Evolutionary conservation across 2,113 vertebrate species (phyloP), one percentile per base, ranked within the genome.

Genomic region (Zosterops hypoxanthus): DNA sequence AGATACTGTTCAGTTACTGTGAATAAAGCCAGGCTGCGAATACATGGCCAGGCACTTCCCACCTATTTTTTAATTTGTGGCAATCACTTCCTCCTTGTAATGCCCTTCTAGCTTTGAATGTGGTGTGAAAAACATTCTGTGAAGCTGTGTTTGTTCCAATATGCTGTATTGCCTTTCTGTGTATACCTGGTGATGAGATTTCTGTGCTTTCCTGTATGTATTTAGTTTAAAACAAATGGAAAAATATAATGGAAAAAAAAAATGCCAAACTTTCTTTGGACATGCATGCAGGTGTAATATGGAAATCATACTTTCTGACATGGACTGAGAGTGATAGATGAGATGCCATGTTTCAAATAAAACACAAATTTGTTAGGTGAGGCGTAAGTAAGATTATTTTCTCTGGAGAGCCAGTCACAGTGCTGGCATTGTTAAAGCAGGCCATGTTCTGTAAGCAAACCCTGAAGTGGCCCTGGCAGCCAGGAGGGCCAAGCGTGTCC

Each of bases 211-310:
- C 11, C 23, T 76, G 6, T n/a, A 23, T 7, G 6, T 26, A 12
- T 4, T 42, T 16, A 24, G 4, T 63, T 61, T 49, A 86, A 81
- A 66, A 7, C 3, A 52, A 13, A 29, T 46, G 21, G 23, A 11
- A 56, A 47, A 92, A 85, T 47, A 47, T 47, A 12, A 47, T 22
- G 66, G 9, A 9, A 21, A 9, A 28, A 56, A 57, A 60, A 13
- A 46, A 61, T 41, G 12, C 21, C 6, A 4, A 11, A 59, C 12
- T 44, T 70, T 81, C 22, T 55, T 53, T 24, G 9, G 25, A 49
- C 5, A 34, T 0, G 0, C 11, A 7, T 65, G 25, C 8, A 65
- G 56, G 19, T 0, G 0, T 49, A 46, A 34, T 5, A 8, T 36
- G 28, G 59, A 82, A 71, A 79, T 63, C 4, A 4, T 65, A 11